A percentile compares a stretch with the other conserved stretches of the same genome.
Conservation (phyloP, 2,797 vertebrate species). For the Malacoctenus gilli region DNA sequence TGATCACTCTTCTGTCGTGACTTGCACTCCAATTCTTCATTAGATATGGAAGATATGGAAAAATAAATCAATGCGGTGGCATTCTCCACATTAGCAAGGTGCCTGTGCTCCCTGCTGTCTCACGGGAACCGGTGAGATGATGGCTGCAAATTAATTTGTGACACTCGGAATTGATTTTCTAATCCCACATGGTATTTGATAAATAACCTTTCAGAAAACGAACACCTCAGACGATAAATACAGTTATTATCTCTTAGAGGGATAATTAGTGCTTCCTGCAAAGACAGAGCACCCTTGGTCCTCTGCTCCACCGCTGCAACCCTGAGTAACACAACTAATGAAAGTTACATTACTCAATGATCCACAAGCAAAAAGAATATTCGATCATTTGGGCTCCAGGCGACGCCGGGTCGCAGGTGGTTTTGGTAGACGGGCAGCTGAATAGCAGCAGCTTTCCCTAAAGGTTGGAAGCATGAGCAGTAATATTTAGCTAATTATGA, state of each 20-base stretch:
- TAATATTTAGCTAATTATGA: conserved; percentile 58
- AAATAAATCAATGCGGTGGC: conserved; percentile 70
- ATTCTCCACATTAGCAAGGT: conserved; percentile 61
- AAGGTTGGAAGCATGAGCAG: conserved; percentile 23
- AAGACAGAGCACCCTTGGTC: conserved; percentile 70
- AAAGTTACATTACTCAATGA: conserved; percentile 47
- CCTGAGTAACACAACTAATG: conserved; percentile 40
- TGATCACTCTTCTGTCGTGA: conserved; percentile 34
- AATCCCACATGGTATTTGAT: conserved; percentile 78
- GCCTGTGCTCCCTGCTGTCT: conserved; percentile 60
- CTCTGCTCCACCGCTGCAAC: conserved; percentile 43
- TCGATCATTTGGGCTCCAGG: conserved; percentile 23
- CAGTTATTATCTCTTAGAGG: conserved; percentile 79
- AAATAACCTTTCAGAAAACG: conserved; percentile 79
- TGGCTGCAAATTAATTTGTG: conserved; percentile 82
- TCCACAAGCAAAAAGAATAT: conserved; percentile 31
- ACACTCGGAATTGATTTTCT: conserved; percentile 78
- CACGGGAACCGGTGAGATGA: conserved; percentile 68
- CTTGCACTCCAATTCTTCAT: conserved; percentile 60
- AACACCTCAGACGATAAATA: conserved; percentile 79
- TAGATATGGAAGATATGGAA: conserved; percentile 62
- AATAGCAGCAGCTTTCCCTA: conserved; percentile 21
- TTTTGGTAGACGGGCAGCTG: not conserved
- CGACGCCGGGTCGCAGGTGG: conserved; percentile 15
- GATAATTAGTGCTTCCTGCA: conserved; percentile 78